Evolutionary conservation across 30 jellyfish, hydroid and myxozoan species (phyloP).

Genomic region (Turritopsis rubra): DNA sequence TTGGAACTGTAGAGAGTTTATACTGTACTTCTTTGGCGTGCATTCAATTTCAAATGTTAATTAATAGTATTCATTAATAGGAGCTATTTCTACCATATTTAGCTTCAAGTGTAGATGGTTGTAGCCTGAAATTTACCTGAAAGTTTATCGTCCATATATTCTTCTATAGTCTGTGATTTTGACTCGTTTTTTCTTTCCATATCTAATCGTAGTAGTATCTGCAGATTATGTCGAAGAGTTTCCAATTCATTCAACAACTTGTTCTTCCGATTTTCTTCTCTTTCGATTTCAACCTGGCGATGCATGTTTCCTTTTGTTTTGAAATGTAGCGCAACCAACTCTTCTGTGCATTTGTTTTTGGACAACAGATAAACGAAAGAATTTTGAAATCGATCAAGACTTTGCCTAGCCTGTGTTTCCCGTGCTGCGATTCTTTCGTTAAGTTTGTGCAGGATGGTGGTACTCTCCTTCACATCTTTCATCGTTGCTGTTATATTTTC

Average conservation of each 20-base stretch:
- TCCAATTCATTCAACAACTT: background rate
- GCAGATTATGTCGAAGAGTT: background rate
- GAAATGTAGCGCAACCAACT: background rate
- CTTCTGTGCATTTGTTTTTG: background rate
- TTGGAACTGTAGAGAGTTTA: too few species aligned
- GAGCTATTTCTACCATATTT: background rate
- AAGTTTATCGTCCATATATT: background rate
- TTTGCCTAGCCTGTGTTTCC: background rate
- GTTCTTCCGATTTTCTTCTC: background rate
- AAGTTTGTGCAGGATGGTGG: background rate
- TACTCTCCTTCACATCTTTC: background rate
- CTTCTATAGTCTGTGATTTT: background rate
- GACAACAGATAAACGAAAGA: background rate
- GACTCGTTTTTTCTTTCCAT: background rate
- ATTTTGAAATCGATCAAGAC: background rate
- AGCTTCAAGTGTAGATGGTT: too few species aligned
- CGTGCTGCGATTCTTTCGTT: background rate
- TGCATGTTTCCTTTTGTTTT: background rate
- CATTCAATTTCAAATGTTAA: too few species aligned
- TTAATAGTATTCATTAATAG: too few species aligned
- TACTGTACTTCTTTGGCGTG: too few species aligned
- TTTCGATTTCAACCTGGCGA: background rate
- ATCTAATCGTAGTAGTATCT: background rate
- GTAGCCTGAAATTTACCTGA: background rate
- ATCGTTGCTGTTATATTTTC: constrained; percentile 10